These are phyloP conservation scores for Eremophila alpestris DNA, from an alignment of 2,797 vertebrate genomes.

Conservation along the genomic window DNA sequence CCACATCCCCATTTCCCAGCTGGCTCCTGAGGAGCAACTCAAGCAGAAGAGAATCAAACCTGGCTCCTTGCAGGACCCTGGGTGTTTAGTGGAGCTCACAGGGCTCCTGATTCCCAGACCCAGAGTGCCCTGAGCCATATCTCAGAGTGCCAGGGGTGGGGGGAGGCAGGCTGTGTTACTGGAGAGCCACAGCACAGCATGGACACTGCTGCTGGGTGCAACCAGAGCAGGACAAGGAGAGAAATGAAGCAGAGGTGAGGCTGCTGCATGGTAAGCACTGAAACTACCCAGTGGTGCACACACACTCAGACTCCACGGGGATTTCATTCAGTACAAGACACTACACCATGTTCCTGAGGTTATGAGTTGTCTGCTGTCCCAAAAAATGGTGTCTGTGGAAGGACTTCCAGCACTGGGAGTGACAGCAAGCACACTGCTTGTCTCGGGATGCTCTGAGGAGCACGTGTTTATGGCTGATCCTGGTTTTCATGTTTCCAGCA, in stretches of 20 bases:
- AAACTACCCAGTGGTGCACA: neutral
- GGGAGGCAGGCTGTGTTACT: neutral
- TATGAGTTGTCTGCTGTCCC: neutral
- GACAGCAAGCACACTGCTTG: neutral
- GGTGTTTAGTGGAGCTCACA: neutral
- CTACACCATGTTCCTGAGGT: rapidly evolving
- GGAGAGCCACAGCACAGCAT: neutral
- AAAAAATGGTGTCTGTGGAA: neutral
- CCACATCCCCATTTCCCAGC: neutral
- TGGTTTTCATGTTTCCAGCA: neutral
- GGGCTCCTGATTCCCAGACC: neutral
- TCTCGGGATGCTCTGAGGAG: neutral
- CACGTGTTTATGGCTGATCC: neutral
- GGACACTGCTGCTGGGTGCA: neutral
- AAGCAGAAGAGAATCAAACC: neutral
- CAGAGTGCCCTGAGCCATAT: rapidly evolving
- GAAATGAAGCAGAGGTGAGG: neutral
- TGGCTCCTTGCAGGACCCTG: rapidly evolving
- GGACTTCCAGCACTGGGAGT: neutral
- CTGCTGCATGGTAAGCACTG: neutral
- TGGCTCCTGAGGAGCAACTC: neutral
- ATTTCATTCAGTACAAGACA: neutral
- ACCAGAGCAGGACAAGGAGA: neutral
- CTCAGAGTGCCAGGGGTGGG: neutral
- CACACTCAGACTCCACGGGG: rapidly evolving